Base-by-base conservation (phyloP, 2,113 vertebrate genomes). In the Octodon degus region DNA sequence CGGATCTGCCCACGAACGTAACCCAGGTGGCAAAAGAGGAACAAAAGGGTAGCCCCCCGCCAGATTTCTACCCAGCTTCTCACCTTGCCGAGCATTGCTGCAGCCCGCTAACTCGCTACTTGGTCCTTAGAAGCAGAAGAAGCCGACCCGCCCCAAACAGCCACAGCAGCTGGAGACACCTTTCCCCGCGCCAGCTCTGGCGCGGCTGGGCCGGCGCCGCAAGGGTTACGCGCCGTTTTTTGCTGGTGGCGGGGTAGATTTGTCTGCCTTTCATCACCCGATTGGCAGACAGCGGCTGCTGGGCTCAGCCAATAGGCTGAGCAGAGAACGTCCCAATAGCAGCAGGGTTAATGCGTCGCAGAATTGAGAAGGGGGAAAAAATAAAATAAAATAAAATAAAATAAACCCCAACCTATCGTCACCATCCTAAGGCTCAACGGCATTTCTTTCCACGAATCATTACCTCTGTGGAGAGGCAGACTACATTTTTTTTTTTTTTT, bases 161-260 rank as follows among this genome's bases (percentile, higher is more conserved):
- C 96, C 94, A 96, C 97, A 89, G 98, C 97, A 97, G 96, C 97
- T 96, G 96, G 96, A 97, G 94, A 96, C 96, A 97, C 96, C 86
- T 96, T 77, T 98, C 97, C 98, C 79, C 90, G 90, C 95, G 96
- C 96, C 96, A 97, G 94, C 72, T 97, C 93, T 97, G 97, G 95
- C 93, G 91, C 40, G 92, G 94, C 95, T 97, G 81, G 67, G 95
- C 96, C 95, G 96, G 97, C 93, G 93, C 97, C 43, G 97, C 84
- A 97, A 98, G 97, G 98, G 96, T 98, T 98, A 98, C 92, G 86
- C 89, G 94, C 97, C 96, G 97, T 96, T 97, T 97, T 97, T 97
- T 96, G 97, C 97, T 97, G 96, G 98, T 98, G 98, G 98, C 94
- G 96, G 98, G 99, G 98, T 98, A 98, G 99, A 97, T 98, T 98